Base-by-base conservation (phyloP, 2,888 invertebrate species). In the Agonopterix arenella region DNA sequence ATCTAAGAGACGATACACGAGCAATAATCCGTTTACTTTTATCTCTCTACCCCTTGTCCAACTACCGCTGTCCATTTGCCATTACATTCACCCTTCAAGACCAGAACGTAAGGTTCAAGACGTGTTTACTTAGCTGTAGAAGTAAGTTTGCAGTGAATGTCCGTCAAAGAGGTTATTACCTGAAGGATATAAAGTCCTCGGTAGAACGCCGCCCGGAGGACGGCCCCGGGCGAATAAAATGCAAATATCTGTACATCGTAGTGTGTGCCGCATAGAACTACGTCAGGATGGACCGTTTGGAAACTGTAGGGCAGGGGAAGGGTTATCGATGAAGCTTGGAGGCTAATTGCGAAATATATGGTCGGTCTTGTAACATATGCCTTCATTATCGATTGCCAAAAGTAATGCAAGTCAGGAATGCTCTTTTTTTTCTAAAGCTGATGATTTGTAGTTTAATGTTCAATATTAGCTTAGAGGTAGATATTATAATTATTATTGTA, bases 161-260 rank as follows among this genome's bases (percentile, higher is more conserved):
- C 78, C 76, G 80, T 84, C 85, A 84, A 84, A 84, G 85, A 83
- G 80, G 86, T 86, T 86, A 86, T 85, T 86, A 86, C 86, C 86
- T 86, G 86, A 80, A 83, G 76, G 80, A 82, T 73, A 84, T 86
- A 83, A 80, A 81, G 76, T 65, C 47, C 52, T 55, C 52, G 52
- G 57, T 54, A 58, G 62, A 62, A 62, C 62, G 58, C 62, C 62
- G 62, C 62, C 62, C 60, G 61, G 64, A 52, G 64, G 63, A 8
- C 11, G 38, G 46, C 81, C 76, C 73, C 68, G 70, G 70, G 81
- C 76, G 76, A 76, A 79, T 80, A 80, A 82, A 84, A 86, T 86
- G 86, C 86, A 85, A 86, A 88, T 86, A 80, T 74, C 68, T 75
- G 74, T 76, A 71, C 28, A 28, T 73, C 70, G 71, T 68, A 59